phyloP scores from a whole-genome alignment of 1,140 invertebrate genomes.

The Coboldia fuscipes region DNA sequence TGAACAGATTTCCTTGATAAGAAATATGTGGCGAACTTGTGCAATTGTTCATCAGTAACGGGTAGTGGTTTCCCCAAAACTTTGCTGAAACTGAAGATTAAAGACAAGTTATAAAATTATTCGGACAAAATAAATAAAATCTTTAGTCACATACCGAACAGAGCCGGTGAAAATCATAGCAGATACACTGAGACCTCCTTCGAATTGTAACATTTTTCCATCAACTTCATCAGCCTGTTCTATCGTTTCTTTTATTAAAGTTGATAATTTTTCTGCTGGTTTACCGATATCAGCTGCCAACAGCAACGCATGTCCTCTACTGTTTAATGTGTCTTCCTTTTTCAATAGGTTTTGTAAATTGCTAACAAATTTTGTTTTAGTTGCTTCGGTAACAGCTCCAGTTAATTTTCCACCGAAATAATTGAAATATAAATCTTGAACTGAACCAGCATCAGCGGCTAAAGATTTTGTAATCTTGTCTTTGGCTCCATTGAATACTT shows the following conservation, averaged over 20 bases:
- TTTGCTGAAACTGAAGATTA: constrained; percentile 42
- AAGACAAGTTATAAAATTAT: constrained; percentile 1
- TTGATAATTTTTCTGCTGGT: constrained; percentile 46
- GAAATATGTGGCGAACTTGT: constrained; percentile 84
- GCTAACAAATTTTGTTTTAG: constrained; percentile 35
- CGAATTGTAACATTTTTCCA: constrained; percentile 72
- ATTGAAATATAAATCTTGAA: constrained; percentile 17
- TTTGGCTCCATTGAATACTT: constrained; percentile 11
- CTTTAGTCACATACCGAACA: constrained; percentile 11
- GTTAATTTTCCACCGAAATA: constrained; percentile 11
- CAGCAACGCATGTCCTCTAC: constrained; percentile 66
- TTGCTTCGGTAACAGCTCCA: constrained; percentile 17
- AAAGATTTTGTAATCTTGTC: constrained; percentile 11
- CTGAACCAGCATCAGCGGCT: constrained; percentile 8
- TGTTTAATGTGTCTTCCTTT: constrained; percentile 53
- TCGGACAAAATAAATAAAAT: not conserved
- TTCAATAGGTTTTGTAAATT: constrained; percentile 42
- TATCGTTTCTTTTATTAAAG: constrained; percentile 73
- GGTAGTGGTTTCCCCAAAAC: constrained; percentile 45
- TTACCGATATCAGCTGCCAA: constrained; percentile 45
- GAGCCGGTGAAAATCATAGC: constrained; percentile 26
- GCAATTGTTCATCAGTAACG: constrained; percentile 51
- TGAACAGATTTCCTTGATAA: constrained; percentile 76
- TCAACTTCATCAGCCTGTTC: constrained; percentile 91
- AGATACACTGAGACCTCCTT: constrained; percentile 57